Conservation (phyloP, 2,797 vertebrate genomes). For the Sitta carolinensis region DNA sequence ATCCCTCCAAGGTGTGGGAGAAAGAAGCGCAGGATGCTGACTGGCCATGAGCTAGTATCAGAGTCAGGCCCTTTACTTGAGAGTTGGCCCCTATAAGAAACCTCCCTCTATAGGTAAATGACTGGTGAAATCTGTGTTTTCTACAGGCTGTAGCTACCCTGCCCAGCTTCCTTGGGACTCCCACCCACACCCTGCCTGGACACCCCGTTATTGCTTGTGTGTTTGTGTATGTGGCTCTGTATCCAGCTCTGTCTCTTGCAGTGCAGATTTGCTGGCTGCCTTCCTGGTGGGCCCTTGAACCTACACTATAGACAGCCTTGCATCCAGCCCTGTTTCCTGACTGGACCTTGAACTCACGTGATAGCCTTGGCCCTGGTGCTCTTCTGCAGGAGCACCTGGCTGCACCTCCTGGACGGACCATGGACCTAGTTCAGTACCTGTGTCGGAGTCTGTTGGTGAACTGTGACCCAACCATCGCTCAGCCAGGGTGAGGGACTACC, state of each 20-base stretch:
- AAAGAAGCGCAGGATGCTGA: background rate
- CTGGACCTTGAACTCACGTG: background rate
- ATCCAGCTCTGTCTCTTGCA: background rate
- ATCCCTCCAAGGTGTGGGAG: background rate
- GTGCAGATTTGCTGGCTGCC: background rate
- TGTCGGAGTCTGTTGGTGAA: background rate
- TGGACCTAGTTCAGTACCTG: rapidly evolving
- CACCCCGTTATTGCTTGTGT: background rate
- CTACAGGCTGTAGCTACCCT: background rate
- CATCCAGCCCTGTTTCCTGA: background rate
- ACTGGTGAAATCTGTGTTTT: background rate
- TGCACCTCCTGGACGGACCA: background rate
- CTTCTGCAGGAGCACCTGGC: background rate
- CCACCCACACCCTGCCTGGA: background rate
- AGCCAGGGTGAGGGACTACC: background rate
- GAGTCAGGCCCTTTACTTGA: background rate
- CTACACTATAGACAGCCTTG: rapidly evolving
- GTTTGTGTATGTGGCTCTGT: rapidly evolving
- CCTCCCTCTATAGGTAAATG: background rate
- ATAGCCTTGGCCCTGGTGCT: background rate
- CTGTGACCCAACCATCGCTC: background rate
- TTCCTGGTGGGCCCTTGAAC: background rate
- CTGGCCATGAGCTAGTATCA: background rate
- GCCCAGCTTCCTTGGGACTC: background rate
- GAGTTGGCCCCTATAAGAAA: background rate